phyloP scores from a whole-genome alignment of 2,113 vertebrate species.

The Bagarius yarrelli region DNA sequence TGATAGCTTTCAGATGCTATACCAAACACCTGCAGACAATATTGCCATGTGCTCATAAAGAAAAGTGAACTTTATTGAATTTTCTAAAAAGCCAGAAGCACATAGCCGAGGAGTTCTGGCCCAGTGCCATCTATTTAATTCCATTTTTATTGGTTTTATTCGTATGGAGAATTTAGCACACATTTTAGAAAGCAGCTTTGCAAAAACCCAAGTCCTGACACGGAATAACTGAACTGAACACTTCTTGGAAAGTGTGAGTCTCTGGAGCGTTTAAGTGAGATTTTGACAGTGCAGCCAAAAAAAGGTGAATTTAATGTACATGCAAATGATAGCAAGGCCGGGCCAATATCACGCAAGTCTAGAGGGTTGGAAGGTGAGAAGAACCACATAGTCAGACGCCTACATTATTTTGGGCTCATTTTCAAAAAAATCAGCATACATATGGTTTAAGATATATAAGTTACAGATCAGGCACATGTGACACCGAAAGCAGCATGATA shows the following conservation, averaged over 20 bases:
- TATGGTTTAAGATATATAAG: not conserved
- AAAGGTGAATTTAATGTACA: not conserved
- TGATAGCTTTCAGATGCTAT: not conserved
- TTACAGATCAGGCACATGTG: no score
- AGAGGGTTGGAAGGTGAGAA: no score
- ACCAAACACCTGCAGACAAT: not conserved
- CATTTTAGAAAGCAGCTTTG: conserved; percentile 6
- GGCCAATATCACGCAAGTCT: not conserved
- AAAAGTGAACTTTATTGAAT: not conserved
- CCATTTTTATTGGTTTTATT: conserved; percentile 8
- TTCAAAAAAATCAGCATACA: not conserved
- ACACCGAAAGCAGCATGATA: no score
- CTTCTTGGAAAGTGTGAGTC: not conserved
- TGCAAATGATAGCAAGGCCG: not conserved
- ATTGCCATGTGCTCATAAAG: not conserved
- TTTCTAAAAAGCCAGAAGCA: not conserved
- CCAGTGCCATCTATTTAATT: not conserved
- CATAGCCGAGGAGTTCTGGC: not conserved
- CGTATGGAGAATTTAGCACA: not conserved
- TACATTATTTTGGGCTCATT: not conserved
- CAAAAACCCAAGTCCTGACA: not conserved
- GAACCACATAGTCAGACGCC: not conserved
- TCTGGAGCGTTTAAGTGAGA: not conserved
- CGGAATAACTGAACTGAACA: not conserved
- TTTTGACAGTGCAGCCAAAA: no score